A percentile compares a stretch with the other conserved stretches of the same genome.
These are phyloP conservation scores for Thomomys bottae DNA, from an alignment of 2,113 vertebrate species.

Conservation along the genomic window DNA sequence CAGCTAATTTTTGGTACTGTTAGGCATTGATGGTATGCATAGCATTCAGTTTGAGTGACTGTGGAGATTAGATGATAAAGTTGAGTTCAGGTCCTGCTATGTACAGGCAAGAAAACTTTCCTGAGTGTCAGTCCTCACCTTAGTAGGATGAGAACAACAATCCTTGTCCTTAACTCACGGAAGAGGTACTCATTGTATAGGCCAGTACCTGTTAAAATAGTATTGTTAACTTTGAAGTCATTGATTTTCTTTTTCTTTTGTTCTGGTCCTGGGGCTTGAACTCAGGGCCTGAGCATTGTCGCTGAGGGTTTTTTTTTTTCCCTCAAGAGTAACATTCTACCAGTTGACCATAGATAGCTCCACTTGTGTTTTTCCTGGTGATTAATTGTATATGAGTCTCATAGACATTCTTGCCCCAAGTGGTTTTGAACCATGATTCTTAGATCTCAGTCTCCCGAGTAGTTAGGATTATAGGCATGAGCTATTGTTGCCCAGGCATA, in stretches of 20 bases:
- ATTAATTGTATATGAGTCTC: no score
- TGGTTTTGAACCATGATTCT: no score
- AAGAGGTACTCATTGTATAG: not conserved
- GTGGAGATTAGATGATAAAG: not conserved
- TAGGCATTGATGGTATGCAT: not conserved
- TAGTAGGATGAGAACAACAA: not conserved
- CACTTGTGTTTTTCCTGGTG: no score
- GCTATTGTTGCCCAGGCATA: not conserved
- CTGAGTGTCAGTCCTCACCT: not conserved
- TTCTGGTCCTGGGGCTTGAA: no score
- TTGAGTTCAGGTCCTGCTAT: not conserved
- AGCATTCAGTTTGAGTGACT: not conserved
- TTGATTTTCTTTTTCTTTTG: no score
- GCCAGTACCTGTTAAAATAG: not conserved
- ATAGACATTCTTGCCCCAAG: no score
- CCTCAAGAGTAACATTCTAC: no score
- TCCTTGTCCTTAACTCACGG: not conserved
- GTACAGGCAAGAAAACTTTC: not conserved
- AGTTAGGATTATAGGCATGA: no score
- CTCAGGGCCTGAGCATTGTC: no score
- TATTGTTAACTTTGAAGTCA: constrained; percentile 10
- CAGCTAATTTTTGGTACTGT: constrained; percentile 21
- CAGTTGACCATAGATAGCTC: no score
- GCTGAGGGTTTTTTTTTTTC: no score
- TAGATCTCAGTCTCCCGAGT: no score